Evolutionary conservation across 2,113 vertebrate species (phyloP).

Genomic region (Odocoileus hemionus): DNA sequence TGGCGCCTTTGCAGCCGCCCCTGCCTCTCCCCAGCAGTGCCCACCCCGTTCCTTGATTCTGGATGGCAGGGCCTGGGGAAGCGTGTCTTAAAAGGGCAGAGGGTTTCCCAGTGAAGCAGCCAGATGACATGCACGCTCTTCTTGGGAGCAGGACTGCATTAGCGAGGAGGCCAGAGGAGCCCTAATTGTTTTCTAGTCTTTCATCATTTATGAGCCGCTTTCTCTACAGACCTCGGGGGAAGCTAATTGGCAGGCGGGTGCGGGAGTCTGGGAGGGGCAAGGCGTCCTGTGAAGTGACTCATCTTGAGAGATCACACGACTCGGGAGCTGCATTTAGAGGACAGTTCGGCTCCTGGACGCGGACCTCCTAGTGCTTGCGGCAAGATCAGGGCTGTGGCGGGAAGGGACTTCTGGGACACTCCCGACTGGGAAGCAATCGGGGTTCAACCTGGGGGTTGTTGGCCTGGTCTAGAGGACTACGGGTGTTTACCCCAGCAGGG

Average conservation of each 20-base stretch:
- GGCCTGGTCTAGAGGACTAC: not conserved
- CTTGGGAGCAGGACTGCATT: rapidly evolving
- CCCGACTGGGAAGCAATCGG: rapidly evolving
- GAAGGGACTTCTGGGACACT: not conserved
- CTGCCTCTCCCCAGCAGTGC: not conserved
- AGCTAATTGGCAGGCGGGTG: not conserved
- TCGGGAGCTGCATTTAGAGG: rapidly evolving
- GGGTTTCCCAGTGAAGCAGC: not conserved
- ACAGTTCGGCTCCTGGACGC: not conserved
- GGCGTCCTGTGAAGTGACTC: rapidly evolving
- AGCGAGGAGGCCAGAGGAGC: not conserved
- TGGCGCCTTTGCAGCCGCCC: rapidly evolving
- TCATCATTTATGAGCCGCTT: rapidly evolving
- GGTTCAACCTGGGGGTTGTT: rapidly evolving
- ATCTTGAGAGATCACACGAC: not conserved
- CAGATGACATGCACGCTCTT: rapidly evolving
- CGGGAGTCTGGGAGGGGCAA: rapidly evolving
- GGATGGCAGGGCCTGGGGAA: not conserved
- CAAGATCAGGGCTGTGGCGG: rapidly evolving
- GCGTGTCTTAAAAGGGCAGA: rapidly evolving
- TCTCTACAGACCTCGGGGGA: rapidly evolving
- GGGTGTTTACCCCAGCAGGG: too few relatives aligned
- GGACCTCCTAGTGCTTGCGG: not conserved
- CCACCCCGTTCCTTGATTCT: not conserved
- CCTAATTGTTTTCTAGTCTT: not conserved